Base-by-base conservation (phyloP, 2,888 invertebrate genomes). In the Aleiodes leptofemur region DNA sequence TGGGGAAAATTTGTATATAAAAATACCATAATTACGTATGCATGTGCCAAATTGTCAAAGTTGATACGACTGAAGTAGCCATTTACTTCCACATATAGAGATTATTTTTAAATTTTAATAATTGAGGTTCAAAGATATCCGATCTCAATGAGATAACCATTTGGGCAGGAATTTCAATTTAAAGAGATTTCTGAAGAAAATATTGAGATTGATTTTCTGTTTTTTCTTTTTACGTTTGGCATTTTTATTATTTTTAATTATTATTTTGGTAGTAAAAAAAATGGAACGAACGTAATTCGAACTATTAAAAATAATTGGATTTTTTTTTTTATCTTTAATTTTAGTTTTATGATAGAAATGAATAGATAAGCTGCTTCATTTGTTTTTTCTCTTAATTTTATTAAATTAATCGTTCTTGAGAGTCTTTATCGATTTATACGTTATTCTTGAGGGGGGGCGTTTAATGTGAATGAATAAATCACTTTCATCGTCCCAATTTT, bases 21-120 rank as follows among this genome's bases (percentile, higher is more conserved):
- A 72, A 72, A 72, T 72, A 72, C 55, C 31, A 34, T 64, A 38
- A 72, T 72, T 72, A 72, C 72, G 64, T 72, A 72, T 64, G 64
- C 53, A 72, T 55, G 53, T 72, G 59, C 59, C 53, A 56, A 13
- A 56, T 43, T 57, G 16, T 48, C 43, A 6, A 43, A 43, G 14
- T 34, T 34, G 34, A 34, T 8, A 56, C 70, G 48, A 70, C 57
- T 23, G 57, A 57, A 70, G 43, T 48, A 69, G n/a, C 9, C 48
- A 38, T 66, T 61, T 59, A 43, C 43, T 43, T 61, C 43, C 61
- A 38, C 61, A 43, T 61, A 43, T 9, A 13, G 31, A 57, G 57
- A 31, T 57, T 61, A 14, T 53, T 34, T 53, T 11, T 55, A 23
- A 51, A 53, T 51, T 66, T 70, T 29, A 48, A 57, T 29, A 29